These are phyloP conservation scores for Erinaceus europaeus DNA, from an alignment of 2,113 vertebrate species.

Conservation along the genomic window DNA sequence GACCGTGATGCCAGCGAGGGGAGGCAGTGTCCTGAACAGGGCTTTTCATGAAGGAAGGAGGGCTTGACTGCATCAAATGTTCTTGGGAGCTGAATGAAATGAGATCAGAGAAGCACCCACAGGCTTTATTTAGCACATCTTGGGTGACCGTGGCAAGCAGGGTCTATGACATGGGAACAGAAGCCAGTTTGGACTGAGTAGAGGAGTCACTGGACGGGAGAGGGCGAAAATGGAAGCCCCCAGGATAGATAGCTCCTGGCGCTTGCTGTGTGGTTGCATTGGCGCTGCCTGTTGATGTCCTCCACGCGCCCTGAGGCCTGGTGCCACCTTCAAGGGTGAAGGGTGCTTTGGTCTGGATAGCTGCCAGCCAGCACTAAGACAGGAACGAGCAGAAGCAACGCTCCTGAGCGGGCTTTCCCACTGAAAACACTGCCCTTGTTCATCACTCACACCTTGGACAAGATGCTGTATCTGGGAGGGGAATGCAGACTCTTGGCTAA, in stretches of 20 bases:
- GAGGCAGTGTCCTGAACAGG: neutral
- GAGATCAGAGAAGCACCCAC: neutral
- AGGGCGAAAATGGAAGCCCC: neutral
- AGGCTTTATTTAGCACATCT: neutral
- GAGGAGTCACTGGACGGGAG: neutral
- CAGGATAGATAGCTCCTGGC: neutral
- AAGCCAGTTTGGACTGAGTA: slow-evolving; percentile 11
- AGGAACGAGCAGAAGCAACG: neutral
- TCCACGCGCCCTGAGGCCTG: neutral
- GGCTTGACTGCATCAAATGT: neutral
- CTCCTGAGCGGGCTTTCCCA: neutral
- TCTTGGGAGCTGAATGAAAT: neutral
- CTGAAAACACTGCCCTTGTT: neutral
- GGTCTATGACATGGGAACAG: neutral
- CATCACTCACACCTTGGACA: neutral
- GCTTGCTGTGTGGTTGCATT: slow-evolving; percentile 20
- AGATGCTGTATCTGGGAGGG: neutral
- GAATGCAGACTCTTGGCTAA: neutral
- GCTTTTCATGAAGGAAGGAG: neutral
- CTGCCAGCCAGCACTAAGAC: neutral
- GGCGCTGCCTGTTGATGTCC: neutral
- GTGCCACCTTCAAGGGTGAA: neutral
- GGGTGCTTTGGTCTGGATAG: neutral
- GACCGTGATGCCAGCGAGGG: neutral
- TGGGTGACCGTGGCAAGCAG: neutral